Evolutionary conservation across 2,888 invertebrate species (phyloP).

Genomic region (Drosophila prostipennis): DNA sequence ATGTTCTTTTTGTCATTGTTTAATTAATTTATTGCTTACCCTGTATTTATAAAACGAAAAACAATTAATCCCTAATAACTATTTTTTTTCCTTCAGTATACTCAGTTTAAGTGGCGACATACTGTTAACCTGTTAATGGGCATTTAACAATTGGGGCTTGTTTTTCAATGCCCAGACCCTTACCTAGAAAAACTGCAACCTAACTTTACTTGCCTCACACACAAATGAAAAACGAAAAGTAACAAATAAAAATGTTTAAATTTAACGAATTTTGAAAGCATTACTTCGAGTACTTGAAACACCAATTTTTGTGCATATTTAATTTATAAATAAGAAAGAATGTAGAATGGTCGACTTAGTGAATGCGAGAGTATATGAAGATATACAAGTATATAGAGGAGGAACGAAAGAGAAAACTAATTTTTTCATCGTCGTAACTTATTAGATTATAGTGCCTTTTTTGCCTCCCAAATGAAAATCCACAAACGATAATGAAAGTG

Average conservation of each 20-base stretch:
- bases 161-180: constrained; percentile 35
- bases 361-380: constrained; percentile 20
- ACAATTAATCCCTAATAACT: constrained; percentile 32
- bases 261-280: constrained; percentile 64
- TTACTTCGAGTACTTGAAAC: constrained; percentile 74
- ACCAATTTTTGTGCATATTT: constrained; percentile 62
- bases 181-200: constrained; percentile 21
- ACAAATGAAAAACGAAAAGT: constrained; percentile 21
- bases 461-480: constrained; percentile 68
- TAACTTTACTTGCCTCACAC: constrained; percentile 38
- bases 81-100: constrained; percentile 41
- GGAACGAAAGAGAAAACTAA: constrained; percentile 40
- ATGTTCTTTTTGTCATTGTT: constrained; percentile 49
- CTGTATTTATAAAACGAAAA: constrained; percentile 50
- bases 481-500: constrained; percentile 33
- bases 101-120: constrained; percentile 31
- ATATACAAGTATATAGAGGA: constrained; percentile 36
- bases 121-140: constrained; percentile 42
- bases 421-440: constrained; percentile 67
- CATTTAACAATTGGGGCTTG: constrained; percentile 53
- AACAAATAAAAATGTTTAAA: constrained; percentile 10
- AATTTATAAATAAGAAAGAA: constrained; percentile 16
- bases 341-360: constrained; percentile 5
- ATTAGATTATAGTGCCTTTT: constrained; percentile 82
- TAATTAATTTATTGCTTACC: constrained; percentile 67